Evolutionary conservation across 2,888 invertebrate genomes (phyloP).

Genomic region (Papilio elwesi): DNA sequence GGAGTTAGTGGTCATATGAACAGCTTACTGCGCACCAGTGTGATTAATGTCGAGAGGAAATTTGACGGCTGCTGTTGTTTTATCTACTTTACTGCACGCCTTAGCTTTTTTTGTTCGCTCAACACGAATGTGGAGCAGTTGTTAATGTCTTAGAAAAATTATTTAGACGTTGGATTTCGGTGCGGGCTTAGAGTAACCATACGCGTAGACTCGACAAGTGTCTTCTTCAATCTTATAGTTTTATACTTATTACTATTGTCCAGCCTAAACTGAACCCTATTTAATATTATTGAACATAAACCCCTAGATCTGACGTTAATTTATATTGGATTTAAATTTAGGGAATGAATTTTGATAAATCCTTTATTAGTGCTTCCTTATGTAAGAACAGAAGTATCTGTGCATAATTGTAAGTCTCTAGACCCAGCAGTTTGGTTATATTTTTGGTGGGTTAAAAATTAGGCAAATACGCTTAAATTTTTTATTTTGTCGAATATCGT

Average conservation of each 20-base stretch:
- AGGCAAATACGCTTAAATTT: no score
- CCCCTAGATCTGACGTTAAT: no score
- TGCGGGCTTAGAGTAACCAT: slow-evolving; percentile 12
- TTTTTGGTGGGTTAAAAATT: no score
- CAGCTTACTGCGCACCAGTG: slow-evolving; percentile 76
- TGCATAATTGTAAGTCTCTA: no score
- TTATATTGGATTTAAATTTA: no score
- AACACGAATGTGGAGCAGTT: slow-evolving; percentile 75
- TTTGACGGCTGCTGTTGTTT: slow-evolving; percentile 83
- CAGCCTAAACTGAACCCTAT: no score
- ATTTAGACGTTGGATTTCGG: slow-evolving; percentile 46
- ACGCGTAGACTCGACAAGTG: slow-evolving; percentile 8
- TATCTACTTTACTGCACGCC: slow-evolving; percentile 83
- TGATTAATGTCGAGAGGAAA: slow-evolving; percentile 83
- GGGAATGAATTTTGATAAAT: no score
- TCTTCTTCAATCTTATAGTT: neutral
- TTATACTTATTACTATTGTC: slow-evolving; percentile 12
- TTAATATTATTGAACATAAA: no score
- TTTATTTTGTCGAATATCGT: no score
- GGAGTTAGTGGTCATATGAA: slow-evolving; percentile 55
- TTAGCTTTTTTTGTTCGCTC: slow-evolving; percentile 68
- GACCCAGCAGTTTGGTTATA: no score
- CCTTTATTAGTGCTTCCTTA: no score
- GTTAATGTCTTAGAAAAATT: slow-evolving; percentile 74
- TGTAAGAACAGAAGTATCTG: no score